Evolutionary conservation across 2,888 invertebrate genomes (phyloP), one percentile per base, ranked within the genome.

Genomic region (Pteria penguin): DNA sequence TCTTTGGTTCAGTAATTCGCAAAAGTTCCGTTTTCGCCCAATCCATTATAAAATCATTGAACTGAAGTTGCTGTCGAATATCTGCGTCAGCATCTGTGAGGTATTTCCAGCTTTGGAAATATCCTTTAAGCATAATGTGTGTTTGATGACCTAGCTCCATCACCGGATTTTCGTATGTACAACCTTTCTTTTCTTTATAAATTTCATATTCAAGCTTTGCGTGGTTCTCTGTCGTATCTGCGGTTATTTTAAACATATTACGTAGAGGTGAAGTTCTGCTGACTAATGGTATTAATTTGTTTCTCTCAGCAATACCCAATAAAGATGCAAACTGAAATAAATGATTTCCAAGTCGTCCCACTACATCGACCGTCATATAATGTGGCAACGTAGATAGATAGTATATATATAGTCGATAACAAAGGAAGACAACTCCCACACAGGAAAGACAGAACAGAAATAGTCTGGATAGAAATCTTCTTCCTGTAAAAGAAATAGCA

Each of bases 41-140:
- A 14, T 26, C 54, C 18, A 33, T 8, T 14, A 79, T 61, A 22
- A 60, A 2, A 22, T 65, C 29, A 24, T 68, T 68, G 57, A 79
- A 82, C 4, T 11, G 55, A 8, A 79, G 75, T 61, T 74, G 45
- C 22, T 61, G 27, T 45, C 75, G 55, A 8, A 81, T 29, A 61
- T 68, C 54, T 24, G 52, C 14, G 11, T 70, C 67, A 27, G 26
- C 29, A 22, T 71, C 60, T 14, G 32, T 22, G 62, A 82, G 78
- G 61, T 82, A 82, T 69, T 75, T 81, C 77, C 77, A 82, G 22
- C 77, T 77, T 61, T 82, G 82, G 52, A 69, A 77, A 61, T 79
- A 82, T 8, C 80, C 80, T n/a, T 65, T 33, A 3, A 77, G 31
- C 26, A 36, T 65, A 2, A 63, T 33, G 24, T 73, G 72, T 45